A percentile compares a stretch with the other conserved stretches of the same genome.
These are phyloP conservation scores for Ylistrum balloti DNA, from an alignment of 1,140 invertebrate genomes.

Conservation along the genomic window DNA sequence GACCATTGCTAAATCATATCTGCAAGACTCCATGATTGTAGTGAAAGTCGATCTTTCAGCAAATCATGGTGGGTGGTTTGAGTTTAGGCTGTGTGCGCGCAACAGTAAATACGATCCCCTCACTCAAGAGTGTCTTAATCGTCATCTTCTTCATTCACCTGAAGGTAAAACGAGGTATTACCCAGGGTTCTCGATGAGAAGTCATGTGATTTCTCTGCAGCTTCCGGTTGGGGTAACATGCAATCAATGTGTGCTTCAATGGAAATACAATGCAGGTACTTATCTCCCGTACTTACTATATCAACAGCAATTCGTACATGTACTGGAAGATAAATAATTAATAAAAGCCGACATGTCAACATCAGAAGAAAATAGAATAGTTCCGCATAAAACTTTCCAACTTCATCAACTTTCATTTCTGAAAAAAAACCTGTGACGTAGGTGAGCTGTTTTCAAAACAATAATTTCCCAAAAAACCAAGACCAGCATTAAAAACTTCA, in stretches of 20 bases:
- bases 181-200: slow-evolving; percentile 43
- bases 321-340: too few species aligned
- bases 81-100: slow-evolving; percentile 65
- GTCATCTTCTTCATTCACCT: slow-evolving; percentile 73
- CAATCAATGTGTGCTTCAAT: slow-evolving; percentile 93
- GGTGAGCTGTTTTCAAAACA: too few species aligned
- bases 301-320: too few species aligned
- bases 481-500: too few species aligned
- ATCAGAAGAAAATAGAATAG: neutral
- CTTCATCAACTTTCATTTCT: too few species aligned
- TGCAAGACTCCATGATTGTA: slow-evolving; percentile 73
- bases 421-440: too few species aligned
- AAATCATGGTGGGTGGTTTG: slow-evolving; percentile 65
- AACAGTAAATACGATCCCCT: slow-evolving; percentile 75
- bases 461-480: too few species aligned
- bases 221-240: slow-evolving; percentile 92
- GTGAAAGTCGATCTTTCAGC: slow-evolving; percentile 63
- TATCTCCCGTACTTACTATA: too few species aligned
- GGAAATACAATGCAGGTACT: slow-evolving; percentile 88
- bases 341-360: too few species aligned
- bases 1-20: slow-evolving; percentile 54
- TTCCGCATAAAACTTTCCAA: too few species aligned
- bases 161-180: slow-evolving; percentile 45
- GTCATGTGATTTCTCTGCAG: slow-evolving; percentile 45
- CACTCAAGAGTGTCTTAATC: slow-evolving; percentile 65